These are phyloP conservation scores for Cartodere bifasciata DNA, from an alignment of 2,888 invertebrate species.

Conservation along the genomic window DNA sequence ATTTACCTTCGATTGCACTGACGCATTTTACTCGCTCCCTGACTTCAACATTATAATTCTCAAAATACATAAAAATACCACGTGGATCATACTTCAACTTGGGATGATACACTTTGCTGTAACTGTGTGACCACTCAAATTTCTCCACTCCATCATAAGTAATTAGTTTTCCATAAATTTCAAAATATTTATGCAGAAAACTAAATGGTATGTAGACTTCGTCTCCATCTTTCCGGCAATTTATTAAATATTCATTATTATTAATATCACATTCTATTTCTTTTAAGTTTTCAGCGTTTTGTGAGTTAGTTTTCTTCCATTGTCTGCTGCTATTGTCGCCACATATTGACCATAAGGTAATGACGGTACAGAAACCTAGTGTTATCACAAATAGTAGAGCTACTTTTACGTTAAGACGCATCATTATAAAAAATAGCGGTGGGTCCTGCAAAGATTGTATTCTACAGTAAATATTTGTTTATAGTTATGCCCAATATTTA, in stretches of 20 bases:
- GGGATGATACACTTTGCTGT: slow-evolving; percentile 80
- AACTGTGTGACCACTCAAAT: slow-evolving; percentile 93
- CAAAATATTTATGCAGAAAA: slow-evolving; percentile 87
- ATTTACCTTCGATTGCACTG: slow-evolving; percentile 81
- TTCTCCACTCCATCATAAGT: slow-evolving; percentile 59
- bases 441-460: slow-evolving; percentile 27
- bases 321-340: slow-evolving; percentile 35
- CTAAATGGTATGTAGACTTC: slow-evolving; percentile 88
- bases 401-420: slow-evolving; percentile 68
- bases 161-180: slow-evolving; percentile 80
- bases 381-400: slow-evolving; percentile 52
- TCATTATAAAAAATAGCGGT: slow-evolving; percentile 46
- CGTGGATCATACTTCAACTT: slow-evolving; percentile 79
- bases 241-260: slow-evolving; percentile 57
- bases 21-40: slow-evolving; percentile 93
- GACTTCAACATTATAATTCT: slow-evolving; percentile 95
- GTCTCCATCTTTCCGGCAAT: slow-evolving; percentile 38
- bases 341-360: slow-evolving; percentile 67
- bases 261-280: slow-evolving; percentile 83
- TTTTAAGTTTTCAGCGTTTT: slow-evolving; percentile 33
- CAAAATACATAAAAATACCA: slow-evolving; percentile 92
- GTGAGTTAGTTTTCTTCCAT: slow-evolving; percentile 18
- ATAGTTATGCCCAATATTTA: slow-evolving; percentile 13
- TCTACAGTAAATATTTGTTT: neutral
- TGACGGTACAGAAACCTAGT: slow-evolving; percentile 52